Base-by-base conservation (phyloP, 2,888 invertebrate genomes). In the Asteroscopus sphinx region DNA sequence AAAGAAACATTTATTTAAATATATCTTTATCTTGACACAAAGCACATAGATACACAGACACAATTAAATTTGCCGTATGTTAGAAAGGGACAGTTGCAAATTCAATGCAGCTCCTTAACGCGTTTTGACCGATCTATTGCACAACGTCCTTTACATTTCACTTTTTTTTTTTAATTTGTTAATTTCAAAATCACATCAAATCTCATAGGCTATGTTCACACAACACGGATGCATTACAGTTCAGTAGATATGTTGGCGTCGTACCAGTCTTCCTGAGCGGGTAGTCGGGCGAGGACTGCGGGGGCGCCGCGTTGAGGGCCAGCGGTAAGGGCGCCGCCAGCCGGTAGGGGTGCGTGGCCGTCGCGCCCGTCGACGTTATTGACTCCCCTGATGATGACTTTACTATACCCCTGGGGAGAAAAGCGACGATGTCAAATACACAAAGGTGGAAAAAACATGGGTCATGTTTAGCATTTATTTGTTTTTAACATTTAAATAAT, bases 221-320 rank as follows among this genome's bases (percentile, higher is more conserved):
- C 60, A 52, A 64, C 52, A 61, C 41, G 53, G 70, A 70, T 75
- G 73, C 74, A 69, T 6, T 8, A 32, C 32, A 26, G n/a, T 21
- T 2, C 8, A 0, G 44, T 8, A 7, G 12, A 2, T 1, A 6
- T 1, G 1, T 5, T 13, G 5, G 5, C 7, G 11, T 81, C 95
- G 90, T 93, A 99, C 99, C 99, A 95, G 99, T 99, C 95, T 99
- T 99, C 80, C 99, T 93, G 39, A 99, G 95, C 46, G 99, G 99
- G 92, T 98, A 99, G 95, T 99, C 99, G 64, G 90, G 84, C 51
- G 92, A 84, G 66, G 89, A 80, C 62, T 86, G 88, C 55, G 86
- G 93, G 73, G 88, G 87, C 35, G 85, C 80, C 25, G 91, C 87
- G 83, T 81, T 85, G 45, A 90, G 83, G 15, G 87, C 82, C 68